These are phyloP conservation scores for Tetrax tetrax DNA, from an alignment of 2,113 vertebrate genomes.

Conservation along the genomic window DNA sequence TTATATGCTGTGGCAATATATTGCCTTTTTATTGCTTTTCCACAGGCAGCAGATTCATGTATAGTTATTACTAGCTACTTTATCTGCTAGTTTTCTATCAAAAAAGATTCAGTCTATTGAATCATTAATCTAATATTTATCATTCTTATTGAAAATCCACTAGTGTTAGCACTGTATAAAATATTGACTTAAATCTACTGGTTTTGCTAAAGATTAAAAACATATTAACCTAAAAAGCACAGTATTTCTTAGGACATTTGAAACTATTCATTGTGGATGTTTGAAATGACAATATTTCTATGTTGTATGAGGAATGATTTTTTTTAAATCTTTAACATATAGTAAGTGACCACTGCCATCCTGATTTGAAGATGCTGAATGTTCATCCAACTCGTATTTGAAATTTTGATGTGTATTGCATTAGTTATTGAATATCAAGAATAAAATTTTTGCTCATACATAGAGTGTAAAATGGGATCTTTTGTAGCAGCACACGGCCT, in stretches of 20 bases:
- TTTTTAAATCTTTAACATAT: slow-evolving; percentile 21
- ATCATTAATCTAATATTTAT: slow-evolving; percentile 77
- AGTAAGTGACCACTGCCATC: slow-evolving; percentile 67
- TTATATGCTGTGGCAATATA: slow-evolving; percentile 67
- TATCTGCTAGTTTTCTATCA: slow-evolving; percentile 74
- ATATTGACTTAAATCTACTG: slow-evolving; percentile 75
- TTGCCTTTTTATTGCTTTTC: slow-evolving; percentile 68
- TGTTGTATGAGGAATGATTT: slow-evolving; percentile 59
- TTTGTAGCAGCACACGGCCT: slow-evolving; percentile 80
- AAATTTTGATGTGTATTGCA: slow-evolving; percentile 80
- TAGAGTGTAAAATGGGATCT: slow-evolving; percentile 81
- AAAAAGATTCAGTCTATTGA: slow-evolving; percentile 76
- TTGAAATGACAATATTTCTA: slow-evolving; percentile 71
- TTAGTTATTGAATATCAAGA: slow-evolving; percentile 80
- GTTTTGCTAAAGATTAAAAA: slow-evolving; percentile 75
- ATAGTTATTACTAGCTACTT: slow-evolving; percentile 73
- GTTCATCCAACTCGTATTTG: slow-evolving; percentile 72
- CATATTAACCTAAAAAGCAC: slow-evolving; percentile 70
- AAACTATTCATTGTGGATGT: slow-evolving; percentile 72
- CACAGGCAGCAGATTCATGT: slow-evolving; percentile 70
- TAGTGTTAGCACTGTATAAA: slow-evolving; percentile 67
- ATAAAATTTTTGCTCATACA: slow-evolving; percentile 74
- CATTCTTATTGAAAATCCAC: slow-evolving; percentile 76
- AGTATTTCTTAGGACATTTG: slow-evolving; percentile 74
- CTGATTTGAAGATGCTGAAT: slow-evolving; percentile 72